Conservation (phyloP, 2,113 vertebrate genomes). For the Centropristis striata region DNA sequence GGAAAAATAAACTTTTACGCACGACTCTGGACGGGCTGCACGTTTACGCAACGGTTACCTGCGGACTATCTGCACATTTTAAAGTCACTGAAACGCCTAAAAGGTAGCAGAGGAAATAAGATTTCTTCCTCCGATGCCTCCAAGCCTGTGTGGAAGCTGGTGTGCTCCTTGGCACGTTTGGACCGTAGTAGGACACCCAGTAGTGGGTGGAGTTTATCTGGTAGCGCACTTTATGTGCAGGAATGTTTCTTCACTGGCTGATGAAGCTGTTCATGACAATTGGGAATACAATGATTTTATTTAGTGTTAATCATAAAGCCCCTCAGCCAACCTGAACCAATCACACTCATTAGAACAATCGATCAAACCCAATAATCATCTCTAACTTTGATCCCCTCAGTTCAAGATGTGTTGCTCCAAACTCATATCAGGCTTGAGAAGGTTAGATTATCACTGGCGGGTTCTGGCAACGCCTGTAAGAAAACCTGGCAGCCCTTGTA, state of each 20-base stretch:
- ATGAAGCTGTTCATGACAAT: slow-evolving; percentile 7
- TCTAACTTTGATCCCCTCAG: neutral
- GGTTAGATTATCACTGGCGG: too few species aligned
- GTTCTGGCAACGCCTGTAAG: too few species aligned
- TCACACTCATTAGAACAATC: neutral
- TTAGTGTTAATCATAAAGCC: neutral
- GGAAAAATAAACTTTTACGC: slow-evolving; percentile 39
- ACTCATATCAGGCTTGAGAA: too few species aligned
- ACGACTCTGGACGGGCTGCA: neutral
- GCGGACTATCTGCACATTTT: neutral
- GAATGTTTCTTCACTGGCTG: slow-evolving; percentile 21
- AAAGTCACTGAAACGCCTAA: neutral
- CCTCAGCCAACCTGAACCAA: neutral
- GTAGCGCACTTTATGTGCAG: slow-evolving; percentile 80
- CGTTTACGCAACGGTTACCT: neutral
- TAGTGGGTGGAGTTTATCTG: slow-evolving; percentile 92
- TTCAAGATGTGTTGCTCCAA: neutral
- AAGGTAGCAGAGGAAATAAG: neutral
- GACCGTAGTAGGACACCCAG: slow-evolving; percentile 88
- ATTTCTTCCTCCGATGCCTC: neutral
- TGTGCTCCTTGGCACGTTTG: slow-evolving; percentile 93
- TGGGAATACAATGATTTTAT: neutral
- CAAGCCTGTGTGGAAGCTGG: slow-evolving; percentile 75
- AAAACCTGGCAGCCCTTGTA: too few species aligned
- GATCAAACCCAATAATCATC: too few species aligned